Evolutionary conservation across 92 coral and sea anemone genomes (phyloP), one percentile per base, ranked within the genome.

Genomic region (Heliopora coerulea): DNA sequence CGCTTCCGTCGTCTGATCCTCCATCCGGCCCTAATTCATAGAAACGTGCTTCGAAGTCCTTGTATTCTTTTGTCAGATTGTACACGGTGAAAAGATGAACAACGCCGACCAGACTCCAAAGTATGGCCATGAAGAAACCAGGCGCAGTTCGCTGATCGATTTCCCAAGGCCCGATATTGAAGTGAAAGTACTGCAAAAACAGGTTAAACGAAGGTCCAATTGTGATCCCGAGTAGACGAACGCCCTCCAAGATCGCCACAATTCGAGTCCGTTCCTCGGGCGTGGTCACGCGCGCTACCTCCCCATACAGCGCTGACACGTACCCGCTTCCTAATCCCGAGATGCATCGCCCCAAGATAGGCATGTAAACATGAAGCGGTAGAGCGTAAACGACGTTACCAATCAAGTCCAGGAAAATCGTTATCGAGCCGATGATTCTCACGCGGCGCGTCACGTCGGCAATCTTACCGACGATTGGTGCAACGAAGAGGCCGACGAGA

Each of bases 231-330:
- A 70, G 77, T 30, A 70, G 52, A 52, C 77, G 77, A 13, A 70
- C 77, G 20, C 77, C 77, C 54, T 70, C 77, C 30, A 70, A 17
- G 59, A 70, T 70, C 42, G 77, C 54, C 11, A 70, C 77, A 4
- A 70, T 70, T 18, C 77, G 77, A 9, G 77, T 70, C 20, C 77
- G 77, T 34, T 70, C 77, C 49, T 56, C 77, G 49, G 77, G 77
- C 49, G 77, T 70, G 17, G 77, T 70, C 14, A 70, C 29, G 25
- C 77, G 77, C 31, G 77, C 35, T 3, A 70, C 77, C 49, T 70
- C 77, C 17, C 77, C 77, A 63, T 70, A 70, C 31, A 70, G 77
- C 24, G 77, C 77, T 63, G 77, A 70, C 13, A 70, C 77, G 49
- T 70, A 70, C 13, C 77, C 77, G 62, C 62, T 42, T 9, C 77